phyloP scores from a whole-genome alignment of 2,888 invertebrate species.

The Drosophila paucipuncta region DNA sequence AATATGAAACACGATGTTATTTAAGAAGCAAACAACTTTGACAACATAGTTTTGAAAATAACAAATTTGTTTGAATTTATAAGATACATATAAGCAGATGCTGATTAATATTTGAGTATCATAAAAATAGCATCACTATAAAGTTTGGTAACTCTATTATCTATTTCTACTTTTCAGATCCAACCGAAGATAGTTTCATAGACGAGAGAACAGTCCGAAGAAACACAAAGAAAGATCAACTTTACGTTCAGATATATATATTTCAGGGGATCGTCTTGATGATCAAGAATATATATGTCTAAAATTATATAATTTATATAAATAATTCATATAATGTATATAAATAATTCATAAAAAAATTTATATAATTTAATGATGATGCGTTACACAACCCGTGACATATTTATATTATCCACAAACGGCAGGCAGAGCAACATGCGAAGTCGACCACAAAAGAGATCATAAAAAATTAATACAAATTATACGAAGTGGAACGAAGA shows the following conservation, averaged over 20 bases:
- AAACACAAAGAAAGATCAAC: not conserved
- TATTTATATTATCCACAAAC: not conserved
- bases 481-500: slow-evolving; percentile 50
- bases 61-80: not conserved
- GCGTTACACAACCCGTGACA: not conserved
- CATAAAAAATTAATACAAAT: slow-evolving; percentile 77
- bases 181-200: not conserved
- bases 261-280: not conserved
- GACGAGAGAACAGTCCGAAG: not conserved
- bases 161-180: not conserved
- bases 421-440: slow-evolving; percentile 6
- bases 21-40: not conserved
- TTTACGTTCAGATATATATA: not conserved
- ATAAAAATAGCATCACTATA: not conserved
- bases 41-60: not conserved
- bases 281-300: not conserved
- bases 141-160: not conserved
- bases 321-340: not conserved
- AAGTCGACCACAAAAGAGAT: slow-evolving; percentile 63
- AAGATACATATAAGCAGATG: not conserved
- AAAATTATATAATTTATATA: not conserved
- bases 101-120: not conserved
- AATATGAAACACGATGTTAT: not conserved
- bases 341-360: not conserved
- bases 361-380: not conserved